phyloP scores from a whole-genome alignment of 1,140 invertebrate species.

The Pachypsylla venusta region DNA sequence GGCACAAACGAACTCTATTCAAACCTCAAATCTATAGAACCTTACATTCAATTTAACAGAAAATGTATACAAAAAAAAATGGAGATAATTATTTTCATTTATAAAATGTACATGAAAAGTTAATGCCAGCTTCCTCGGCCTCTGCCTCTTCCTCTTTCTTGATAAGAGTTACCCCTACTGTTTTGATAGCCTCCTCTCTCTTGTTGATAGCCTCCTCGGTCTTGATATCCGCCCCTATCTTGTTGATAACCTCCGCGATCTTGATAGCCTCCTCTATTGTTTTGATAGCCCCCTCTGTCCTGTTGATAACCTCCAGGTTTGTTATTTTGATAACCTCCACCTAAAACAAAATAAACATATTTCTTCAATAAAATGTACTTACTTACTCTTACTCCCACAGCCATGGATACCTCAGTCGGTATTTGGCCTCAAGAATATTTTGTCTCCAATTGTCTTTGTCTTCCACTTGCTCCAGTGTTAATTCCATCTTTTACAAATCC shows the following conservation, averaged over 20 bases:
- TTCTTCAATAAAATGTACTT: background rate
- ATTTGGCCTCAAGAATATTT: background rate
- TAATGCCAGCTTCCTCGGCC: background rate
- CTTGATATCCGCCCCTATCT: no score
- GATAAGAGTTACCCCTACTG: background rate
- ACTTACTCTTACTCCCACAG: background rate
- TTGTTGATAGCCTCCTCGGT: background rate
- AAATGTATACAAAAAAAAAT: no score
- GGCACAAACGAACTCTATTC: no score
- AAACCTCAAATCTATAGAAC: no score
- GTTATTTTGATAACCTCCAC: constrained; percentile 1
- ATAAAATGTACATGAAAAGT: no score
- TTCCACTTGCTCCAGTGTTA: no score
- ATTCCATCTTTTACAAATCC: no score
- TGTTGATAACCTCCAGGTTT: no score
- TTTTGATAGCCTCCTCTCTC: constrained; percentile 1
- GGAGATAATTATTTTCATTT: no score
- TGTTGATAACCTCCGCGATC: background rate
- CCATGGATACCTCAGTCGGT: background rate
- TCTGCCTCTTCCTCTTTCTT: background rate
- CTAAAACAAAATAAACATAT: background rate
- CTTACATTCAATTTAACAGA: no score
- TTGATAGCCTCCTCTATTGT: background rate
- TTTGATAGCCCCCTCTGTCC: background rate
- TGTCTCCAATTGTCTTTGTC: background rate